A percentile compares a stretch with the other conserved stretches of the same genome.
phyloP scores from a whole-genome alignment of 1,140 invertebrate genomes.

The Lasioglossum albipes region DNA sequence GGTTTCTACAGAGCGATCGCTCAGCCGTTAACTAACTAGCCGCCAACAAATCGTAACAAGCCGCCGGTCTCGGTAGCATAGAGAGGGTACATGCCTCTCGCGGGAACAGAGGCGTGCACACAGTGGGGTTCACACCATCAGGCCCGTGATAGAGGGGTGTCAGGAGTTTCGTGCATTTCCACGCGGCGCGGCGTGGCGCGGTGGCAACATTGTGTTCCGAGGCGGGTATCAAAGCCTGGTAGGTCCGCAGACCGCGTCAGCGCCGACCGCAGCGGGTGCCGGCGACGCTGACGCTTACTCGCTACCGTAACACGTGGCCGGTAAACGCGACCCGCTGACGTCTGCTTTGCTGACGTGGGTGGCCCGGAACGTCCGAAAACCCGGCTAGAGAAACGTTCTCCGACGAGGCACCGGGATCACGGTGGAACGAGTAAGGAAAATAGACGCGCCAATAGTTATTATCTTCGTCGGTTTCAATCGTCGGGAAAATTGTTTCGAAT shows the following conservation, averaged over 20 bases:
- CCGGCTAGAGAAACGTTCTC: neutral
- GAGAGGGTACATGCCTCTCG: constrained; percentile 14
- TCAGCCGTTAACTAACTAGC: neutral
- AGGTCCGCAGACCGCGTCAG: constrained; percentile 14
- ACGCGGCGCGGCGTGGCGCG: neutral
- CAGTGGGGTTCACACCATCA: neutral
- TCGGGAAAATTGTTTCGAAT: no score
- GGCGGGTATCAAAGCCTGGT: constrained; percentile 28
- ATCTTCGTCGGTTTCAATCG: no score
- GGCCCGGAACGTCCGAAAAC: constrained; percentile 4
- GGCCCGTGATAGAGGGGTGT: constrained; percentile 23
- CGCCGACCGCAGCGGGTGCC: constrained; percentile 22
- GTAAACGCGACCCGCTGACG: constrained; percentile 45
- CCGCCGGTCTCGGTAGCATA: no score
- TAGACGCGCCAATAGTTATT: neutral
- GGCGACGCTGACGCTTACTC: constrained; percentile 15
- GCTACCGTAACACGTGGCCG: constrained; percentile 26
- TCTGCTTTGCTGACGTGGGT: constrained; percentile 49
- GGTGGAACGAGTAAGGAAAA: neutral
- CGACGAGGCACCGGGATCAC: no score
- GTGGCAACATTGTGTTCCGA: constrained; percentile 21
- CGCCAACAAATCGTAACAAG: neutral
- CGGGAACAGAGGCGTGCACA: neutral
- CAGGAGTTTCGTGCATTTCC: constrained; percentile 19
- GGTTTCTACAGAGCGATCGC: neutral